phyloP scores from a whole-genome alignment of 2,113 vertebrate genomes.

The Aspiorhynchus laticeps region DNA sequence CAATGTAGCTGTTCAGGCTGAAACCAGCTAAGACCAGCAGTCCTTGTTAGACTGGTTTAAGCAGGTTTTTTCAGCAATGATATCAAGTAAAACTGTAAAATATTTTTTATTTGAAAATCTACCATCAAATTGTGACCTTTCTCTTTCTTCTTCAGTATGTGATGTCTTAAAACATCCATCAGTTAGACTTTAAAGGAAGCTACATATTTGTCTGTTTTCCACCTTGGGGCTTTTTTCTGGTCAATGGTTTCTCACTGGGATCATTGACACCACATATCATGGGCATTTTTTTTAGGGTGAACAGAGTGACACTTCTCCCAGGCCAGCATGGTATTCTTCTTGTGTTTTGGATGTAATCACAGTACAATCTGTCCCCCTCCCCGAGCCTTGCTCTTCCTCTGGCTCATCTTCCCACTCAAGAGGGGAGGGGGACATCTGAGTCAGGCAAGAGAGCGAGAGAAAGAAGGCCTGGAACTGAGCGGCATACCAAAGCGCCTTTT shows the following conservation, averaged over 20 bases:
- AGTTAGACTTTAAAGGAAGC: conserved; percentile 4
- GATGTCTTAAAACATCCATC: not conserved
- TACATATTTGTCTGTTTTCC: not conserved
- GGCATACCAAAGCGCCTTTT: conserved; percentile 58
- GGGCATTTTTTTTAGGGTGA: not conserved
- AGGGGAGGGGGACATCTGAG: not conserved
- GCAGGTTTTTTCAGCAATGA: not conserved
- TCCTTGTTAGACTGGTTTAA: not conserved
- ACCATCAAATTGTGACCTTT: not conserved
- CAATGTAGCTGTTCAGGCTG: not conserved
- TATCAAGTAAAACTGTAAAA: not conserved
- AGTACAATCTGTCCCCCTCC: conserved; percentile 37
- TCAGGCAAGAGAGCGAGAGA: conserved; percentile 6
- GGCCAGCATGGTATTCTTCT: conserved; percentile 34
- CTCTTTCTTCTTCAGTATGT: not conserved
- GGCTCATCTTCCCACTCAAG: conserved; percentile 24
- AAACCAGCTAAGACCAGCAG: not conserved
- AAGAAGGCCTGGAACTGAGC: conserved; percentile 31
- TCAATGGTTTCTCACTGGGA: conserved; percentile 1
- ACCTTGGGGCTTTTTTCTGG: conserved; percentile 38
- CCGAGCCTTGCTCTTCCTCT: not conserved
- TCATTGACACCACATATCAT: not conserved
- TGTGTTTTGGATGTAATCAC: conserved; percentile 31
- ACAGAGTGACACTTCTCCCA: conserved; percentile 13
- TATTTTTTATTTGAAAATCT: not conserved